phyloP scores from a whole-genome alignment of 2,797 vertebrate genomes.

The Lacerta bilineata region DNA sequence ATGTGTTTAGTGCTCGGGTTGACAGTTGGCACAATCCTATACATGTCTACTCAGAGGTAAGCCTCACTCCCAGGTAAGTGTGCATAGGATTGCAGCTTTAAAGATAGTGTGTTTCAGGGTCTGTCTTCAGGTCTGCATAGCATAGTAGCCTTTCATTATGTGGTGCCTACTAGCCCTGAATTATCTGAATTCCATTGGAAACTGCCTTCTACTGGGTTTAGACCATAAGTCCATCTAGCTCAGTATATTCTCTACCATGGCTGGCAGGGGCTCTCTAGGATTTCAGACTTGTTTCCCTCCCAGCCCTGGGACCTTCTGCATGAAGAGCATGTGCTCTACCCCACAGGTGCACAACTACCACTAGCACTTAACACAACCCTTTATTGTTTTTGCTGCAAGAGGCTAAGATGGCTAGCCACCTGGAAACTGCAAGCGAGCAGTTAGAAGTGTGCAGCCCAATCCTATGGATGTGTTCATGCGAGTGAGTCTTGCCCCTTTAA shows the following conservation, averaged over 20 bases:
- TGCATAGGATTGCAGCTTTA: background rate
- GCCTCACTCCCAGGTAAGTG: background rate
- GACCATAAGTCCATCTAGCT: no score
- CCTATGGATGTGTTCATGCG: no score
- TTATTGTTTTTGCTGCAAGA: no score
- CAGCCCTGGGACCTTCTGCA: background rate
- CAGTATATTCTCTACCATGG: no score
- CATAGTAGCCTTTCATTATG: background rate
- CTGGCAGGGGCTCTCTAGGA: background rate
- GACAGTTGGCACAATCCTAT: background rate
- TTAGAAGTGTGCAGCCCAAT: no score
- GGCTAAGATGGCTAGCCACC: no score
- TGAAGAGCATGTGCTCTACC: background rate
- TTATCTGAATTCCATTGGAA: no score
- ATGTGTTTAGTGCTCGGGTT: background rate
- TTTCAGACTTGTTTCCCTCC: background rate
- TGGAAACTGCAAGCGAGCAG: no score
- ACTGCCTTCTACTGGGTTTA: no score
- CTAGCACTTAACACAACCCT: no score
- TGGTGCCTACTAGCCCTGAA: background rate
- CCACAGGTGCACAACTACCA: background rate
- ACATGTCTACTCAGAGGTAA: background rate
- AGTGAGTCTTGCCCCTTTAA: no score
- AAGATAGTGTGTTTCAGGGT: background rate
- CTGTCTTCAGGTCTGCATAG: background rate